phyloP scores from a whole-genome alignment of 1,140 invertebrate species.

The Drosophila sp. region DNA sequence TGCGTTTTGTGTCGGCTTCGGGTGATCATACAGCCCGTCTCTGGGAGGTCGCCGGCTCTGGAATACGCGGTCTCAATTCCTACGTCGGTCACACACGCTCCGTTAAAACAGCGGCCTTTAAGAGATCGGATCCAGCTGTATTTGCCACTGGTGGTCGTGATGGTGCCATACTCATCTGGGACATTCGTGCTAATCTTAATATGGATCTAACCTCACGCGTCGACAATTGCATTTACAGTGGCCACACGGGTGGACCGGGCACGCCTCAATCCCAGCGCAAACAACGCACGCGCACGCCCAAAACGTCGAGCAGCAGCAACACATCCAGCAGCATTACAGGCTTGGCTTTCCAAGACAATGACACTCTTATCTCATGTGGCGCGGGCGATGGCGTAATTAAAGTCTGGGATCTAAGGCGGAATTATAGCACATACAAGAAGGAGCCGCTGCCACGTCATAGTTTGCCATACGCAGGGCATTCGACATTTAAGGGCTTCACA shows the following conservation, averaged over 20 bases:
- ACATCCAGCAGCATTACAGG: constrained; percentile 89
- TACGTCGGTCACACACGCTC: constrained; percentile 92
- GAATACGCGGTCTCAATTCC: constrained; percentile 86
- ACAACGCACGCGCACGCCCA: constrained; percentile 81
- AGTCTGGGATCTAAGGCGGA: constrained; percentile 94
- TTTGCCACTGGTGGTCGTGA: constrained; percentile 94
- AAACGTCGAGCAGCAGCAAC: constrained; percentile 60
- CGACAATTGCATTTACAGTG: constrained; percentile 88
- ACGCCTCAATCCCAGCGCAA: constrained; percentile 85
- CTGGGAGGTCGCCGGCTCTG: constrained; percentile 88
- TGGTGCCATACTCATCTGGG: constrained; percentile 94
- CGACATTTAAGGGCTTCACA: constrained; percentile 90
- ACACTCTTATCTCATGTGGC: constrained; percentile 91
- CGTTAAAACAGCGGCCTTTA: constrained; percentile 91
- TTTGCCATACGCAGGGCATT: constrained; percentile 89
- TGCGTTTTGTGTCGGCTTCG: constrained; percentile 92
- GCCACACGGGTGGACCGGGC: constrained; percentile 86
- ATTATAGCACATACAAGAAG: constrained; percentile 89
- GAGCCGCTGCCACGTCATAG: constrained; percentile 89
- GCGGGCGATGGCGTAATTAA: constrained; percentile 94
- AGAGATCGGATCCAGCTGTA: constrained; percentile 88
- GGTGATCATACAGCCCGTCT: constrained; percentile 92
- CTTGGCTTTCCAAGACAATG: constrained; percentile 90
- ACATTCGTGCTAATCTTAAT: constrained; percentile 87
- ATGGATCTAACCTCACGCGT: constrained; percentile 85